These are phyloP conservation scores for Yponomeuta sedellus DNA, from an alignment of 2,888 invertebrate genomes.

Conservation along the genomic window DNA sequence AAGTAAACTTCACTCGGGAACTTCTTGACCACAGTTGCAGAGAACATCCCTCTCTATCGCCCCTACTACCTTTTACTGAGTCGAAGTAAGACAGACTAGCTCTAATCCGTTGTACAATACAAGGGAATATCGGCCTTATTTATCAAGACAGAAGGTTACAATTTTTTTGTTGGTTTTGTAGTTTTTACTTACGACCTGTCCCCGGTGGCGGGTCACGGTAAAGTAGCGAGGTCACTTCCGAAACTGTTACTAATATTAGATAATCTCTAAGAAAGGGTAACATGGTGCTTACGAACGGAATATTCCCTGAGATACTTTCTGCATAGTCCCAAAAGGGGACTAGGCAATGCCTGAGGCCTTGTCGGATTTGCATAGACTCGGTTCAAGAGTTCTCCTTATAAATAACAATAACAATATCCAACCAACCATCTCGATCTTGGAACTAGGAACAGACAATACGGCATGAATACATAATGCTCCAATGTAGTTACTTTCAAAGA, in stretches of 20 bases:
- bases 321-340: not conserved
- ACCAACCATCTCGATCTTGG: not conserved
- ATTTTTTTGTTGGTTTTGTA: not conserved
- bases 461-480: not conserved
- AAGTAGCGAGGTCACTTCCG: conserved; percentile 8
- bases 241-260: not conserved
- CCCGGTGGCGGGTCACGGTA: not conserved
- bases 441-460: not conserved
- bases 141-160: not conserved
- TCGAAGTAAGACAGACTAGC: not conserved
- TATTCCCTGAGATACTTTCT: not conserved
- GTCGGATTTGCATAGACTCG: not conserved
- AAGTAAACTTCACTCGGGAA: not conserved
- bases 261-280: not conserved
- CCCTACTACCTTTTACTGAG: not conserved
- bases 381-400: not conserved
- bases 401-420: not conserved
- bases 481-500: not conserved
- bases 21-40: not conserved
- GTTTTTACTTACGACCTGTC: not conserved
- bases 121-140: not conserved
- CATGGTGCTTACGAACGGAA: not conserved
- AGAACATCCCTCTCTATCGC: not conserved
- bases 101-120: not conserved
- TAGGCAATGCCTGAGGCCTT: not conserved